phyloP scores from a whole-genome alignment of 2,888 invertebrate species.

The Rotaria socialis region DNA sequence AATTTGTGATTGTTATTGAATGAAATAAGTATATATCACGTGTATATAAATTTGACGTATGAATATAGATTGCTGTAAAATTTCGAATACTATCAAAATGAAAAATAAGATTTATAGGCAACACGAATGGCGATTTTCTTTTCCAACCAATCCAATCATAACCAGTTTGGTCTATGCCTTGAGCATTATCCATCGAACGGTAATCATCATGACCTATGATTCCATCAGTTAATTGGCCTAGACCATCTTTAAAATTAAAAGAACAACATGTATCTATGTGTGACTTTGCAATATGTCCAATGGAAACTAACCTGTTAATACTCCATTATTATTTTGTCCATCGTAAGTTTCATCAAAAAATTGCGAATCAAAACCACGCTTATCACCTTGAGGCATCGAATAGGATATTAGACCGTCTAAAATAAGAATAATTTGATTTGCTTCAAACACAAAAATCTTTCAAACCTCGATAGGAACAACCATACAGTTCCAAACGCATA shows the following conservation, averaged over 20 bases:
- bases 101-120: slow-evolving; percentile 70
- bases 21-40: slow-evolving; percentile 79
- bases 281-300: background rate
- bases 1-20: slow-evolving; percentile 71
- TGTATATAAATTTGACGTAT: slow-evolving; percentile 76
- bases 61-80: slow-evolving; percentile 75
- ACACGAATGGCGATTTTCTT: slow-evolving; percentile 65
- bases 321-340: slow-evolving; percentile 63
- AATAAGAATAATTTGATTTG: too few species aligned
- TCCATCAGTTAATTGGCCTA: slow-evolving; percentile 79
- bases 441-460: too few species aligned
- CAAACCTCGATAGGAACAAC: slow-evolving; percentile 78
- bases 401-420: slow-evolving; percentile 75
- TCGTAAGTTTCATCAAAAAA: slow-evolving; percentile 77
- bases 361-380: slow-evolving; percentile 71
- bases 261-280: too few species aligned
- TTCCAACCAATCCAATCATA: slow-evolving; percentile 88
- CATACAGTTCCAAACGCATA: slow-evolving; percentile 83
- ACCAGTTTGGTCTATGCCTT: slow-evolving; percentile 65
- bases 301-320: slow-evolving; percentile 47
- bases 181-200: slow-evolving; percentile 49
- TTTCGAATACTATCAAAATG: slow-evolving; percentile 82
- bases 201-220: slow-evolving; percentile 56
- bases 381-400: slow-evolving; percentile 78
- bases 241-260: slow-evolving; percentile 63